Base-by-base conservation (phyloP, 2,888 invertebrate species). In the Pegoplata infirma region DNA sequence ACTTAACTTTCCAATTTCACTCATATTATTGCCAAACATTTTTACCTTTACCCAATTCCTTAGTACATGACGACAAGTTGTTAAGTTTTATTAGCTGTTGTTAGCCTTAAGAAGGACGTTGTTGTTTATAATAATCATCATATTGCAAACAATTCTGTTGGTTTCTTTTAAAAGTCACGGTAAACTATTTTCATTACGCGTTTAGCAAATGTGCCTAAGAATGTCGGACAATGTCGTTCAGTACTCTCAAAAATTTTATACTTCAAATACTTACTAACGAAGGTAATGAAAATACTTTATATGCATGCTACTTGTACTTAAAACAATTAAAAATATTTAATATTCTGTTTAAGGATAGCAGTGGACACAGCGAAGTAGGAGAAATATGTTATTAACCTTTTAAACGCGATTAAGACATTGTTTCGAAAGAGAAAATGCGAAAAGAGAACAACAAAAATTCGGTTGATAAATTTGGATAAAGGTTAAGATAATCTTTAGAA, bases 201-300 rank as follows among this genome's bases (percentile, higher is more conserved):
- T 78, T 76, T 66, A 73, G 53, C 66, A 64, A 68, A 59, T 58
- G 40, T 75, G 66, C 81, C 72, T 58, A 47, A 56, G 83, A 86
- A 87, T 85, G 84, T 87, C 86, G 87, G 85, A 82, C 87, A 87
- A 87, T 87, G 88, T 84, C 87, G 88, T 87, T 87, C 86, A 82
- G 86, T 87, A 87, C 85, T 85, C 85, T 81, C 83, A 53, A 56
- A 28, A 40, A 23, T 28, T 66, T n/a, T n/a, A n/a, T n/a, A n/a
- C n/a, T n/a, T n/a, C n/a, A n/a, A n/a, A 55, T 51, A 56, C 36
- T 46, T 23, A 61, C 58, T 28, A 46, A 46, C 12, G 56, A 67
- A 68, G 61, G 44, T 75, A 68, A 76, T 46, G 68, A 21, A 69
- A 67, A 72, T 56, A 61, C 10, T 73, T 68, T 61, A 10, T 23